Percentiles rank a stretch among this genome's conserved stretches.
phyloP scores from a whole-genome alignment of 2,797 vertebrate species.

The Bufotes viridis region DNA sequence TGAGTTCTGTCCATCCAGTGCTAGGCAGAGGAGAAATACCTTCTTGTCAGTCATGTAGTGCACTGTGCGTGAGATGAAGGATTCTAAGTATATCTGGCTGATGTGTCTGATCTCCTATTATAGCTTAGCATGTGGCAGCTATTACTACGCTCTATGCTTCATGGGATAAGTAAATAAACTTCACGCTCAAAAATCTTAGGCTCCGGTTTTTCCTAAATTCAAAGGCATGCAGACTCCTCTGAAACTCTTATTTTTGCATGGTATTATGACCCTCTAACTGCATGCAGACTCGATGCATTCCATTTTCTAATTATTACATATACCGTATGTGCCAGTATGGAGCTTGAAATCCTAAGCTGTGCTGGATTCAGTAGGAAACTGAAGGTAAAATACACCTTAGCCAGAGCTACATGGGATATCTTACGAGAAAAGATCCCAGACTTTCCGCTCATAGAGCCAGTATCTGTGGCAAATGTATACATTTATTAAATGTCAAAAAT shows the following conservation, averaged over 20 bases:
- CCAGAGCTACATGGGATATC: neutral
- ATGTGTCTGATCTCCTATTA: conserved; percentile 24
- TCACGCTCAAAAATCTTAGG: conserved; percentile 54
- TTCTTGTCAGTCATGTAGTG: conserved; percentile 48
- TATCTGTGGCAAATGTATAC: too few species aligned
- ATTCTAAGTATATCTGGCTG: conserved; percentile 31
- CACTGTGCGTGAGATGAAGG: conserved; percentile 39
- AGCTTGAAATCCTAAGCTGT: neutral
- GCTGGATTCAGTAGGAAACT: neutral
- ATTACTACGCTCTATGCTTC: conserved; percentile 60
- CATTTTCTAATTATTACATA: conserved; percentile 32
- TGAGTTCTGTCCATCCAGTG: neutral
- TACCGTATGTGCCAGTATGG: neutral
- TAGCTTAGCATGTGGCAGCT: conserved; percentile 55
- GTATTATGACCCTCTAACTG: conserved; percentile 32
- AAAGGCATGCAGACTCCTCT: conserved; percentile 41
- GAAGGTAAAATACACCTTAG: neutral
- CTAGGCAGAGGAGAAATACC: conserved; percentile 35
- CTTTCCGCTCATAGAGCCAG: too few species aligned
- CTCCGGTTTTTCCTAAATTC: conserved; percentile 49
- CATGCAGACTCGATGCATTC: conserved; percentile 31
- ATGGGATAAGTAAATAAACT: conserved; percentile 57
- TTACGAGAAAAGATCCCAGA: neutral
- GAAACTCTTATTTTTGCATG: conserved; percentile 38
- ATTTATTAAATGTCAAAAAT: too few species aligned